Evolutionary conservation across 2,797 vertebrate genomes (phyloP), one percentile per base, ranked within the genome.

Genomic region (Phylloscopus collybita): DNA sequence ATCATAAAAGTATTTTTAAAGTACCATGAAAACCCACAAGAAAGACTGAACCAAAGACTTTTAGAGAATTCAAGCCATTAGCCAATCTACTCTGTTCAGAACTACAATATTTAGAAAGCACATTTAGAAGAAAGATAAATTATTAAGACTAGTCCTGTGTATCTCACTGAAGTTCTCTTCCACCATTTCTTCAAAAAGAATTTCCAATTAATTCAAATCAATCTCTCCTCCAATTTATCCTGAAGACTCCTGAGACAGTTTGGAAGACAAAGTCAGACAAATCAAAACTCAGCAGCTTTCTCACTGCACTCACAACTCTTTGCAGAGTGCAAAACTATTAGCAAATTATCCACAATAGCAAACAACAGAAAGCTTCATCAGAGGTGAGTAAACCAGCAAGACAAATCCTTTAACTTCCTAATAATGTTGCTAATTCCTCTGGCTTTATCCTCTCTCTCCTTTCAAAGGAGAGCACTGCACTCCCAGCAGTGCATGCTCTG

Each of bases 271-370:
- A 79, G 14, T 59, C 18, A 64, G 29, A 75, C 25, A 76, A 92
- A 81, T 38, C 23, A 81, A 94, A 94, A 62, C 4, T 15, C 47
- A 86, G 26, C 25, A 94, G 47, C 19, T 75, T 83, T 65, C 56
- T 70, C 66, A 42, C 50, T 42, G 40, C 5, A 2, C 30, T 80
- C 59, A 30, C 0, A 0, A 38, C 27, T 67, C 50, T 76, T 26
- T 22, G 40, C 34, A 85, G 65, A 90, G 32, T 0, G 0, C 32
- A 81, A 70, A 84, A 57, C 45, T n/a, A 65, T 27, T 44, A 32
- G 36, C 29, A 79, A 66, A 57, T 54, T 23, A 47, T 29, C 30
- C 14, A 17, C 20, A 76, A 49, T 0, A 10, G 36, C 45, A 59
- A 86, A 82, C n/a, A 78, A 34, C 5, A 79, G 29, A 85, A 56